Conservation (phyloP, 2,888 invertebrate species). For the Liodrosophila aerea region DNA sequence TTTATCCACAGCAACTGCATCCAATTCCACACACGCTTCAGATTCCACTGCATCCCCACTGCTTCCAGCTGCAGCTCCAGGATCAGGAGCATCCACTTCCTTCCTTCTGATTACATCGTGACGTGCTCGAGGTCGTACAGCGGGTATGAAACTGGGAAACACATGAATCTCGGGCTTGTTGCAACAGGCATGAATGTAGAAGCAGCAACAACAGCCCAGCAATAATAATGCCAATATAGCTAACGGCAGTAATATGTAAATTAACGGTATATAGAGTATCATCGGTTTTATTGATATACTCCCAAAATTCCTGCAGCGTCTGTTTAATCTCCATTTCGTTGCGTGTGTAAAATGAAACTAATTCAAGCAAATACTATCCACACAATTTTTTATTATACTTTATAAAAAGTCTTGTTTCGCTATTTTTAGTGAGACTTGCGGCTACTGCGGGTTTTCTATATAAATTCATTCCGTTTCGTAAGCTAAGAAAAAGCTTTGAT, state of each 20-base stretch:
- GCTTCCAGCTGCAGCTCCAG: no score
- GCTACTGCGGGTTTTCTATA: no score
- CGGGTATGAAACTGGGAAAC: background rate
- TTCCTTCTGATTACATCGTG: background rate
- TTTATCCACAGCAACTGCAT: background rate
- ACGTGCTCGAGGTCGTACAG: background rate
- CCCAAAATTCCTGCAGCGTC: background rate
- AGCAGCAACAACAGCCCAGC: conserved; percentile 1
- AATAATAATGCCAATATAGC: background rate
- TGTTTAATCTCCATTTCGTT: background rate
- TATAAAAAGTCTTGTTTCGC: no score
- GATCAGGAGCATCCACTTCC: background rate
- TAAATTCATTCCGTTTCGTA: no score
- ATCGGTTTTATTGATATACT: background rate
- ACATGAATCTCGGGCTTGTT: background rate
- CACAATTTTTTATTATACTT: background rate
- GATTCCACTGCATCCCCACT: no score
- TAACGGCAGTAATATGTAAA: conserved; percentile 20
- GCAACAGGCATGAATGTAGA: conserved; percentile 2
- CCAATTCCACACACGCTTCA: background rate
- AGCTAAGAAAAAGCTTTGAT: no score
- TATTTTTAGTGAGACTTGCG: no score
- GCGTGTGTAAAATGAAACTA: conserved; percentile 11
- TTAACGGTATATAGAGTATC: conserved; percentile 10
- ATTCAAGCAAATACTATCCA: no score